Evolutionary conservation across 2,888 invertebrate genomes (phyloP), one percentile per base, ranked within the genome.

Genomic region (Lydus trimaculatus): DNA sequence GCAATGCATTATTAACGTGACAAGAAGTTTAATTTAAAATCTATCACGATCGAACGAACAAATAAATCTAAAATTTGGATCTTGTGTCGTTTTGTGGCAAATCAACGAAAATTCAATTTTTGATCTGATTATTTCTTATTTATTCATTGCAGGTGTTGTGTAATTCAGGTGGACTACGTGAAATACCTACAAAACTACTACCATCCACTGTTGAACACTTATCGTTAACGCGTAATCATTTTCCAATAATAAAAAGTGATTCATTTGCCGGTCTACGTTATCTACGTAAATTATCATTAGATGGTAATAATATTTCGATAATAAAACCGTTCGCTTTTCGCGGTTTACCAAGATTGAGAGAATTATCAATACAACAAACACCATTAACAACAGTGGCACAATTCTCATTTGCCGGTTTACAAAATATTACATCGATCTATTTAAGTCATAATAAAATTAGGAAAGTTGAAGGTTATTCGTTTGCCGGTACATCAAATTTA

Each of bases 311-410:
- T 84, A 93, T 97, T 75, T 90, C 92, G 63, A 88, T 90, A 72
- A 93, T 97, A 77, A 91, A 94, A 78, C 93, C 93, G 63, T 94
- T 95, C 84, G 94, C 96, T 64, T 96, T 97, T 85, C 91, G 94
- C 31, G 95, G 95, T 11, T 85, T 97, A 64, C 91, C 91, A 5
- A 89, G 92, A 15, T 89, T 98, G 8, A 89, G 89, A 79, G 94
- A 91, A 80, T 89, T 95, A 52, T 93, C 94, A 76, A 94, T 97
- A 17, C 69, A 71, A 64, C 92, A 95, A 78, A 96, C 97, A 13
- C 94, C 94, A 2, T 86, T 97, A 64, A 88, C 91, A 62, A 91
- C 91, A 33, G 91, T 97, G 65, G 92, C 94, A 48, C 92, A 93
- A 65, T 94, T 93, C 80, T 92, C 96, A 15, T 95, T 98, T 81